Evolutionary conservation across 2,888 invertebrate genomes (phyloP).

Genomic region (Ophonus ardosiacus): DNA sequence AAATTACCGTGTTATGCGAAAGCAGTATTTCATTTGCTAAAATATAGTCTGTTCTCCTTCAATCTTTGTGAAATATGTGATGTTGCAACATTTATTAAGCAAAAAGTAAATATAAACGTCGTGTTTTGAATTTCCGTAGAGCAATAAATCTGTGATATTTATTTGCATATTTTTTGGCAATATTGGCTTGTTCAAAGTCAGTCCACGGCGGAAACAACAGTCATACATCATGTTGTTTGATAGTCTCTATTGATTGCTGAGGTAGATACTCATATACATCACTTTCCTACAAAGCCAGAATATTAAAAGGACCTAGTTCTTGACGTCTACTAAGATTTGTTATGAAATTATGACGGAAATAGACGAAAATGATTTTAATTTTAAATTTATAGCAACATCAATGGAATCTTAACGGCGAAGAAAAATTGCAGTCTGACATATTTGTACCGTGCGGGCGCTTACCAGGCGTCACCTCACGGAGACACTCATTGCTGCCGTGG

Average conservation of each 20-base stretch:
- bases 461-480: too few species aligned
- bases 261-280: slow-evolving; percentile 35
- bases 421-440: background rate
- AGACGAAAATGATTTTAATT: slow-evolving; percentile 12
- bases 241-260: slow-evolving; percentile 9
- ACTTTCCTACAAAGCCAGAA: slow-evolving; percentile 6
- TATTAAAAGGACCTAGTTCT: slow-evolving; percentile 34
- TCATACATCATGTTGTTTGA: slow-evolving; percentile 6
- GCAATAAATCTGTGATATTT: slow-evolving; percentile 35
- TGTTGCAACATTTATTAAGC: background rate
- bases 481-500: too few species aligned
- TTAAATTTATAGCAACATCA: slow-evolving; percentile 4
- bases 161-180: slow-evolving; percentile 40
- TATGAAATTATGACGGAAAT: slow-evolving; percentile 1
- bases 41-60: too few species aligned
- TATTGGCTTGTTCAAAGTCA: slow-evolving; percentile 29
- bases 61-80: too few species aligned
- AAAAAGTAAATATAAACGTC: background rate
- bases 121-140: slow-evolving; percentile 8
- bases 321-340: slow-evolving; percentile 5
- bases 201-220: slow-evolving; percentile 17
- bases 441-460: too few species aligned
- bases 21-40: too few species aligned
- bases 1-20: too few species aligned
- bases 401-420: background rate